Evolutionary conservation across 2,888 invertebrate species (phyloP).

Genomic region (Cataglyphis cursor): DNA sequence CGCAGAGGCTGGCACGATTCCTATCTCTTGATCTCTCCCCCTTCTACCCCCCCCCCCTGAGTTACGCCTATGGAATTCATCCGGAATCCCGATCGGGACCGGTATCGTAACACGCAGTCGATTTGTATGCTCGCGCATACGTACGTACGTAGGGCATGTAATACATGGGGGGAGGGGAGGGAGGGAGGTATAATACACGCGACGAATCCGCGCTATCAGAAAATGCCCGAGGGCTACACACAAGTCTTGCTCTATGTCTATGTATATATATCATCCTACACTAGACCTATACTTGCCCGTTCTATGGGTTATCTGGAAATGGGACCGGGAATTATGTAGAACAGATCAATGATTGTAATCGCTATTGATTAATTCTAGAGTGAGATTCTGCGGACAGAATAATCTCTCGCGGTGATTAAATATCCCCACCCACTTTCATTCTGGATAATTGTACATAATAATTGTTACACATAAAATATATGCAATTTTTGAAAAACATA

Average conservation of each 20-base stretch:
- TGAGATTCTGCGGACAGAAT: background rate
- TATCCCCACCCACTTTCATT: background rate
- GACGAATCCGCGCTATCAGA: constrained; percentile 51
- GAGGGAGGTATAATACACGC: constrained; percentile 46
- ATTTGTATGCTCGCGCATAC: constrained; percentile 38
- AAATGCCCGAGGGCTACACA: constrained; percentile 27
- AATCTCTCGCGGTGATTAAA: constrained; percentile 25
- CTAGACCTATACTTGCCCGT: background rate
- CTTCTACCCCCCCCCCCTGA: background rate
- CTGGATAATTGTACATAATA: background rate
- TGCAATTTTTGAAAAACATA: background rate
- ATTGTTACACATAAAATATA: background rate
- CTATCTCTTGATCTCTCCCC: constrained; percentile 5
- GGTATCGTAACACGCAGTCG: constrained; percentile 49
- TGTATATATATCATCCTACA: background rate
- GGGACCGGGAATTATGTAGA: constrained; percentile 38
- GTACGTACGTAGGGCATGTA: constrained; percentile 49
- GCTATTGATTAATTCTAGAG: constrained; percentile 46
- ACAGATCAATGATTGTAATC: constrained; percentile 45
- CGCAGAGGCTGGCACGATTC: constrained; percentile 26
- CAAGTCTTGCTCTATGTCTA: background rate
- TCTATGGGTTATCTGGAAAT: constrained; percentile 8
- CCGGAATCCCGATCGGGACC: constrained; percentile 29
- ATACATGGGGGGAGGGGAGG: constrained; percentile 18
- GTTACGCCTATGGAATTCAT: constrained; percentile 42